phyloP scores from a whole-genome alignment of 2,797 vertebrate species.

The Trachops cirrhosus region DNA sequence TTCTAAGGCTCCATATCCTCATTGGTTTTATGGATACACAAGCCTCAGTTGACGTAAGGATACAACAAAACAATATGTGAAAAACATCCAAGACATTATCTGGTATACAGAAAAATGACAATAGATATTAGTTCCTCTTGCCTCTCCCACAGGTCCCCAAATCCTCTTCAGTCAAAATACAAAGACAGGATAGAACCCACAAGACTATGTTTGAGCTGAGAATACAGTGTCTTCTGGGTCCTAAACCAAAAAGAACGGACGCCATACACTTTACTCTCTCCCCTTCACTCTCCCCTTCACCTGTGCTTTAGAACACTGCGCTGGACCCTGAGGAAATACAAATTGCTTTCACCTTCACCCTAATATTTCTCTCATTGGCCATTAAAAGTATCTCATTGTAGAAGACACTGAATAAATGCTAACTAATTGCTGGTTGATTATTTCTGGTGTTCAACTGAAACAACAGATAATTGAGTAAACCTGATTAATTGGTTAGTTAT shows the following conservation, averaged over 20 bases:
- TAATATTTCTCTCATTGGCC: background rate
- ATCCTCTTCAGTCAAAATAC: background rate
- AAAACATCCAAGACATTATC: background rate
- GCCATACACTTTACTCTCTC: background rate
- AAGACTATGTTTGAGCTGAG: background rate
- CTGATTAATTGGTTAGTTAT: background rate
- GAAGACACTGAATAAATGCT: background rate
- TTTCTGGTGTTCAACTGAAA: background rate
- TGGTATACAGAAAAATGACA: background rate
- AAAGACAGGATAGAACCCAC: background rate
- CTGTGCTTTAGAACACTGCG: background rate
- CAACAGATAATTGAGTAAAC: background rate
- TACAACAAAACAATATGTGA: background rate
- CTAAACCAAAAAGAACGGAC: background rate
- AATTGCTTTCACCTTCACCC: background rate
- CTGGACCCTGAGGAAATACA: background rate
- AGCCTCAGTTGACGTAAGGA: background rate
- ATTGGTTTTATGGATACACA: background rate
- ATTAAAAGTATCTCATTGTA: background rate
- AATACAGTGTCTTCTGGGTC: background rate
- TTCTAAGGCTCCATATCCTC: background rate
- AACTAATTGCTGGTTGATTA: background rate
- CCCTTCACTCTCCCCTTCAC: background rate
- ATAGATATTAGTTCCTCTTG: background rate
- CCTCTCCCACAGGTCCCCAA: background rate